Conservation (phyloP, 2,888 invertebrate species). For the Mesochorus sp. region DNA sequence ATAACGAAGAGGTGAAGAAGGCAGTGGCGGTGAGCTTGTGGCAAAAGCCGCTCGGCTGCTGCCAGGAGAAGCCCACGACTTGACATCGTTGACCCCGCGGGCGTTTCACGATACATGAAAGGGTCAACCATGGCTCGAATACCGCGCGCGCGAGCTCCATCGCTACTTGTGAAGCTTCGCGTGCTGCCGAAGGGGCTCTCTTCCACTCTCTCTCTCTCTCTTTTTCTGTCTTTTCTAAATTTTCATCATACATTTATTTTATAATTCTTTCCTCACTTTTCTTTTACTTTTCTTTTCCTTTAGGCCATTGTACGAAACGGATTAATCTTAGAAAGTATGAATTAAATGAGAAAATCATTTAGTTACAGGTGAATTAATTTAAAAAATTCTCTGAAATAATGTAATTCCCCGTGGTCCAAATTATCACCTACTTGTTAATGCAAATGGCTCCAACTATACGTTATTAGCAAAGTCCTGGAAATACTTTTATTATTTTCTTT, state of each 20-base stretch:
- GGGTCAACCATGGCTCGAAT: constrained; percentile 71
- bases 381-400: too few species aligned
- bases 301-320: constrained; percentile 69
- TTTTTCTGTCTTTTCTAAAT: too few species aligned
- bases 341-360: constrained; percentile 68
- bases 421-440: too few species aligned
- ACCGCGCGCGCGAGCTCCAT: constrained; percentile 66
- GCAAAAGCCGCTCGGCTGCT: constrained; percentile 69
- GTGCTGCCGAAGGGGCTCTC: constrained; percentile 51
- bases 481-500: constrained; percentile 34
- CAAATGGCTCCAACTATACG: too few species aligned
- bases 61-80: constrained; percentile 71
- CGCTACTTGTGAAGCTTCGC: constrained; percentile 74
- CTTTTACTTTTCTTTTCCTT: not conserved
- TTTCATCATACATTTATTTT: too few species aligned
- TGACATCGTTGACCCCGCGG: constrained; percentile 75
- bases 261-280: not conserved
- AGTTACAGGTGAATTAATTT: too few species aligned
- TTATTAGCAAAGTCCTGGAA: constrained; percentile 24
- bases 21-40: constrained; percentile 61
- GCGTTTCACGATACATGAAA: constrained; percentile 76
- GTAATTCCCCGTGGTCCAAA: not conserved
- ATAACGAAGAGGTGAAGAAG: constrained; percentile 36
- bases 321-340: constrained; percentile 77
- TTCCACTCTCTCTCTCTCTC: not conserved